Conservation (phyloP, 2,113 vertebrate species). For the Galeopterus variegatus region DNA sequence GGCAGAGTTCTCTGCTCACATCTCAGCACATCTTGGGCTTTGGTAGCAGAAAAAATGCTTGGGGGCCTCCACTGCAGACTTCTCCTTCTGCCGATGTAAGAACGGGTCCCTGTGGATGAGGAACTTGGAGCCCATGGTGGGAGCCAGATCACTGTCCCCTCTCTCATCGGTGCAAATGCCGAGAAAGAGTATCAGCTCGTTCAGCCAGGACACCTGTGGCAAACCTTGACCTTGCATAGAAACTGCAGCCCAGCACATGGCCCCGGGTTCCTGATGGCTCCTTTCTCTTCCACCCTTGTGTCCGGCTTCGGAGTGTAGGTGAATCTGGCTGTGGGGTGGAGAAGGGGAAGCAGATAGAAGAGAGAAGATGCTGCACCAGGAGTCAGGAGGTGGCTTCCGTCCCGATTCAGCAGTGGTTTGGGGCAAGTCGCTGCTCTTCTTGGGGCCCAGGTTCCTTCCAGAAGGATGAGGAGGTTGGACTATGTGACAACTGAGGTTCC, state of each 20-base stretch:
- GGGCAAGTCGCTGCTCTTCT: neutral
- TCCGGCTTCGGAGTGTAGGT: neutral
- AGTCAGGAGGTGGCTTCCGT: neutral
- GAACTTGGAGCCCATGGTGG: neutral
- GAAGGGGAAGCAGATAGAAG: neutral
- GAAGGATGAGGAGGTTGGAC: neutral
- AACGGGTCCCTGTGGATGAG: neutral
- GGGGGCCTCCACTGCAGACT: neutral
- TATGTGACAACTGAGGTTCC: neutral
- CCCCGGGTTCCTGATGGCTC: neutral
- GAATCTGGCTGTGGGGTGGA: neutral
- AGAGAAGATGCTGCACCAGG: fast-evolving
- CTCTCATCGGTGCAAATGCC: no score
- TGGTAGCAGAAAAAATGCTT: neutral
- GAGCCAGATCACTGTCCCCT: neutral
- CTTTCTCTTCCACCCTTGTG: fast-evolving
- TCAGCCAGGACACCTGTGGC: neutral
- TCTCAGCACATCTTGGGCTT: neutral
- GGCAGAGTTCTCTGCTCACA: neutral
- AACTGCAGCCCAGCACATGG: fast-evolving
- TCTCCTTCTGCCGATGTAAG: neutral
- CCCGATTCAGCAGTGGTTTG: neutral
- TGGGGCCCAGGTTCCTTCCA: neutral
- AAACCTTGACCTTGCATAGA: neutral
- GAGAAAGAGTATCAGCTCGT: neutral